Evolutionary conservation across 2,113 vertebrate species (phyloP).

Genomic region (Phycodurus eques): DNA sequence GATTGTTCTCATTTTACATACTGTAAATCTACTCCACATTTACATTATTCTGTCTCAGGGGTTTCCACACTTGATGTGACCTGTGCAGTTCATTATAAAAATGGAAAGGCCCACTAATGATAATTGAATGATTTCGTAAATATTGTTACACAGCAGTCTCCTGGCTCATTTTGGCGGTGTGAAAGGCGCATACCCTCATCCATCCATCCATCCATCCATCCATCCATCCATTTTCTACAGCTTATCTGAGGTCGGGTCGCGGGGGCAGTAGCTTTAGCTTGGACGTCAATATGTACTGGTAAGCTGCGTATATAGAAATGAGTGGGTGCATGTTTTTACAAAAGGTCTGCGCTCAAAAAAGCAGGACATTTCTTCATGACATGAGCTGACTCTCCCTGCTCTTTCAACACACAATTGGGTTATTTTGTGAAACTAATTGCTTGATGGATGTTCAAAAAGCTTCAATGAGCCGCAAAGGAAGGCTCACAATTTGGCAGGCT

Average conservation of each 20-base stretch:
- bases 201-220: no score
- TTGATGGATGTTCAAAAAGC: slow-evolving; percentile 14
- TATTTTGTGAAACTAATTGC: slow-evolving; percentile 1
- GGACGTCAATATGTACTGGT: neutral
- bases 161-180: neutral
- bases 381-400: neutral
- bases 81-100: neutral
- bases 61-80: neutral
- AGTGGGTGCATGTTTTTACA: neutral
- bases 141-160: neutral
- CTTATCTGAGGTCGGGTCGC: no score
- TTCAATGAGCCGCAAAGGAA: neutral
- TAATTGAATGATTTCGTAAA: slow-evolving; percentile 24
- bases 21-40: neutral
- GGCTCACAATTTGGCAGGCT: slow-evolving; percentile 13
- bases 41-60: neutral
- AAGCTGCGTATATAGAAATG: neutral
- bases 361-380: neutral
- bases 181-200: neutral
- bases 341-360: neutral
- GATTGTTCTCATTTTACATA: neutral
- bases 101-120: neutral
- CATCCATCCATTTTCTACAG: no score
- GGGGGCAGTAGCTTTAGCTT: neutral
- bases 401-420: neutral